Percentiles rank a stretch among this genome's conserved stretches.
Conservation (phyloP, 1,140 invertebrate genomes). For the Drosophila seguyi region DNA sequence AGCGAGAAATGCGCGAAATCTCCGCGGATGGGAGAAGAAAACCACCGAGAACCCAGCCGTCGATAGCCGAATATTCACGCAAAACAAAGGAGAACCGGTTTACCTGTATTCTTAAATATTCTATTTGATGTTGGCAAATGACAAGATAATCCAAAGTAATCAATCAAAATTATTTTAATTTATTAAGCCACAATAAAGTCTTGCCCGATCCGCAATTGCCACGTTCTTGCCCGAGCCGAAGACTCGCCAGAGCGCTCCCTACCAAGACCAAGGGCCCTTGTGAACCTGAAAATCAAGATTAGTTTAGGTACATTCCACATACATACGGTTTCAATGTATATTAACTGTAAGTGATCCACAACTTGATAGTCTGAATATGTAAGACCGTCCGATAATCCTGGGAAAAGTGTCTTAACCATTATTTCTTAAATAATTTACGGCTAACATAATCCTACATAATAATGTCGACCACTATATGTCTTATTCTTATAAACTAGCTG, state of each 20-base stretch:
- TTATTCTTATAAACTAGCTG: too few relatives aligned
- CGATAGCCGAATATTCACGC: constrained; percentile 65
- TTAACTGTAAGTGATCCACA: constrained; percentile 27
- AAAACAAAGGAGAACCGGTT: constrained; percentile 80
- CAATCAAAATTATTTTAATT: constrained; percentile 85
- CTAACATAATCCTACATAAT: neutral
- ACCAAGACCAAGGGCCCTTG: constrained; percentile 14
- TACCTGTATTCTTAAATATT: constrained; percentile 84
- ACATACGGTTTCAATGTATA: constrained; percentile 20
- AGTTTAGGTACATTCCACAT: constrained; percentile 6
- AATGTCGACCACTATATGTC: neutral
- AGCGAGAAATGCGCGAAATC: constrained; percentile 68
- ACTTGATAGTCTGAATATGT: constrained; percentile 6
- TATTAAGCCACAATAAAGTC: constrained; percentile 83
- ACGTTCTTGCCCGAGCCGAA: constrained; percentile 57
- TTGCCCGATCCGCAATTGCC: constrained; percentile 78
- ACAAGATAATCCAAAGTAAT: constrained; percentile 85
- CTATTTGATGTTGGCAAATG: constrained; percentile 85
- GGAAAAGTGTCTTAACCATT: neutral
- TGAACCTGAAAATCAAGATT: constrained; percentile 41
- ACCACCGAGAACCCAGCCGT: constrained; percentile 44
- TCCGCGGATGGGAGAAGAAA: constrained; percentile 54
- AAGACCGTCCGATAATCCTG: neutral
- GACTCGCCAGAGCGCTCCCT: constrained; percentile 29
- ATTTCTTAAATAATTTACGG: neutral